Percentiles rank a stretch among this genome's conserved stretches.
These are phyloP conservation scores for Phocoena sinus DNA, from an alignment of 2,113 vertebrate genomes.

Conservation along the genomic window DNA sequence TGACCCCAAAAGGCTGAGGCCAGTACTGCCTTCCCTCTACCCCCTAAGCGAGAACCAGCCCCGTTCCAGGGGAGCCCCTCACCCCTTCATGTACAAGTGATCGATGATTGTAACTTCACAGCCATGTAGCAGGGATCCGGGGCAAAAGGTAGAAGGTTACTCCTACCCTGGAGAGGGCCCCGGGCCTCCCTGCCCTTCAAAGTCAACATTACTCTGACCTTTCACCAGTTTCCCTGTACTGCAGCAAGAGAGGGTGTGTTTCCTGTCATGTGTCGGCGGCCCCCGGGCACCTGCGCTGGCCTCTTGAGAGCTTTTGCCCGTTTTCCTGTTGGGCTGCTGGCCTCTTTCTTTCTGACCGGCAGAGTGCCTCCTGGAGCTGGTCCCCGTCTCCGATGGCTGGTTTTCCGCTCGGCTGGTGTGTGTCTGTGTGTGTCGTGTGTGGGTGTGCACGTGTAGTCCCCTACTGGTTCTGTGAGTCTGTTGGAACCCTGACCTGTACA, in stretches of 20 bases:
- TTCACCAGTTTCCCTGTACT: rapidly evolving
- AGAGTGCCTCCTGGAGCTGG: not conserved
- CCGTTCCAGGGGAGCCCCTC: too few relatives aligned
- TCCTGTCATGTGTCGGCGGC: rapidly evolving
- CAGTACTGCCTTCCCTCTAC: too few relatives aligned
- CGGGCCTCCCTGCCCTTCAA: not conserved
- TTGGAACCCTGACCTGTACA: not conserved
- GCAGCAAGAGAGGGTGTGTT: rapidly evolving
- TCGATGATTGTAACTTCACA: not conserved
- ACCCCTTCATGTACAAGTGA: too few relatives aligned
- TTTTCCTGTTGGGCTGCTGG: not conserved
- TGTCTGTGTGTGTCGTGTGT: not conserved
- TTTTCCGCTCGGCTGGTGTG: not conserved
- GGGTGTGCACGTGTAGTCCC: not conserved
- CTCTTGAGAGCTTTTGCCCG: rapidly evolving
- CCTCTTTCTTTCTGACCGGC: not conserved
- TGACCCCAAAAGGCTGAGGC: not conserved
- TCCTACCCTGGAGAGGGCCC: not conserved
- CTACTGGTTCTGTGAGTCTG: not conserved
- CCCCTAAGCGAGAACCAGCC: rapidly evolving
- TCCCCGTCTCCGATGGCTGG: not conserved
- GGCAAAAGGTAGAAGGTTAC: not conserved
- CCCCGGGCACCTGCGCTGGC: too few relatives aligned
- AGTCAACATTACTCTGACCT: not conserved
- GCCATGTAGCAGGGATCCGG: rapidly evolving